Evolutionary conservation across 2,888 invertebrate genomes (phyloP), one percentile per base, ranked within the genome.

Genomic region (Ormyrus labotus): DNA sequence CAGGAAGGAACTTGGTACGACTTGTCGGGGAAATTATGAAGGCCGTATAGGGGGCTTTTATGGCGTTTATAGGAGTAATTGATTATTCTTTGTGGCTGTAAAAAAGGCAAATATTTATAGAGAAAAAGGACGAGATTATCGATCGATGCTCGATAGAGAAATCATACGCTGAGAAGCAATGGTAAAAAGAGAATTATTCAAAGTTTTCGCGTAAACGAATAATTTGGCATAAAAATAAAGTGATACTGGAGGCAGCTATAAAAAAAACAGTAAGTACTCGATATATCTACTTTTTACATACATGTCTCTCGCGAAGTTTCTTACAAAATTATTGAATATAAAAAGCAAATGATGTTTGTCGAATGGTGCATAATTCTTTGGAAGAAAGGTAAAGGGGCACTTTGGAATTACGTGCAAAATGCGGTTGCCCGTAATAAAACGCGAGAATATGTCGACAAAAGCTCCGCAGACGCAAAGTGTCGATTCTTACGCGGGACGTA

Each of bases 401-500:
- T 70, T 55, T 51, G 74, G 51, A 69, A 74, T 79, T 69, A 79
- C 68, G 74, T 68, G 79, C 69, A 68, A 79, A 74, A 74, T 57
- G 79, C 64, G 57, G 73, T 61, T 57, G 73, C 61, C 57, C 7
- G 74, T 74, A 69, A 69, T 79, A 74, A 79, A 73, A 73, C 51
- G 63, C 51, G 50, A 72, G 70, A 68, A 74, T 79, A 74, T 55
- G 64, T 58, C 57, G 73, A 58, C 68, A 72, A 79, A 69, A 63
- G 73, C 45, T 60, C 50, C 63, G 48, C 61, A 45, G 63, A 85
- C 83, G 84, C 78, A 74, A 84, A 87, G 80, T 78, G 83, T 80
- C 70, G 83, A 85, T 74, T 83, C 81, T 83, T 83, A 78, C 82
- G 83, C 82, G 75, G 75, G 69, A 60, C 71, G 58, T 76, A 80